These are phyloP conservation scores for Acrobasis suavella DNA, from an alignment of 2,888 invertebrate genomes.

Conservation along the genomic window DNA sequence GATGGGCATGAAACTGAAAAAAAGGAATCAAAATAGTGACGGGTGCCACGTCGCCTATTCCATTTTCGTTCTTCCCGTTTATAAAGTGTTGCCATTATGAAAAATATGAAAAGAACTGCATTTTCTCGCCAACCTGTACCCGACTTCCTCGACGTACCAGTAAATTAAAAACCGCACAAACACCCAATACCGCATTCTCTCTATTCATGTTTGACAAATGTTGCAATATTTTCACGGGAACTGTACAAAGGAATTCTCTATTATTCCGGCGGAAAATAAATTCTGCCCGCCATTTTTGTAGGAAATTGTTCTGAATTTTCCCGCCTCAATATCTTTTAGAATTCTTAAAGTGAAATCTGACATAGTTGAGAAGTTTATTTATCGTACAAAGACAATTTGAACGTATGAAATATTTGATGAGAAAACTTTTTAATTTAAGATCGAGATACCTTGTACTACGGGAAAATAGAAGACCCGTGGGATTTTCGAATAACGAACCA, in stretches of 20 bases:
- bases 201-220: slow-evolving; percentile 20
- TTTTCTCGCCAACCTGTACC: neutral
- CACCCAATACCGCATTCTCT: neutral
- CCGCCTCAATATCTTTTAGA: neutral
- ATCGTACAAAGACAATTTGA: neutral
- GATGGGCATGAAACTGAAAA: too few relatives aligned
- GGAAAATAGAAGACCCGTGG: too few relatives aligned
- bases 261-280: slow-evolving; percentile 13
- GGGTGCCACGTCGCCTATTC: too few relatives aligned
- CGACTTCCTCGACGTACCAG: neutral
- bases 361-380: slow-evolving; percentile 3
- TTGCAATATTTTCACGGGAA: slow-evolving; percentile 13
- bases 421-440: neutral
- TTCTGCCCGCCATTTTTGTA: slow-evolving; percentile 3
- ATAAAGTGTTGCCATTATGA: neutral
- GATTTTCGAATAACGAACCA: too few relatives aligned
- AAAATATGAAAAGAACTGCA: neutral
- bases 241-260: slow-evolving; percentile 18
- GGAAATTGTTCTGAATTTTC: neutral
- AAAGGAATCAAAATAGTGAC: too few relatives aligned
- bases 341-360: slow-evolving; percentile 2
- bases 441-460: too few relatives aligned
- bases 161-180: slow-evolving; percentile 17
- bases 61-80: neutral
- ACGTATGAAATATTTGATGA: neutral